Evolutionary conservation across 2,113 vertebrate species (phyloP), one percentile per base, ranked within the genome.

Genomic region (Leptosomus discolor): DNA sequence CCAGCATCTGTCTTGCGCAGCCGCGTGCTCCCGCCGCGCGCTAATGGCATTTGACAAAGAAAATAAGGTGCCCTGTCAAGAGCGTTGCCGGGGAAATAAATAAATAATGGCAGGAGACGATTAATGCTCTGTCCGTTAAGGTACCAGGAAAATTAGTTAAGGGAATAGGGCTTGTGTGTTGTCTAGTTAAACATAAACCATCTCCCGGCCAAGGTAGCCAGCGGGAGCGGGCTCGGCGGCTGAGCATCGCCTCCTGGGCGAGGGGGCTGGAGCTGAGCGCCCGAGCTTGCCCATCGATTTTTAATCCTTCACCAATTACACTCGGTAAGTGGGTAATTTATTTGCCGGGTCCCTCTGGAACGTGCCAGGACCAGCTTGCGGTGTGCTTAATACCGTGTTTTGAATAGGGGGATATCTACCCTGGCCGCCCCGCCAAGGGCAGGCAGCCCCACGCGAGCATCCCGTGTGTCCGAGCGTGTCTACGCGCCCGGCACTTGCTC

Each of bases 31-130:
- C 85, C 3, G 11, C 95, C 18, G 64, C 37, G 75, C 22, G 76
- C 95, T 97, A 94, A 97, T 97, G 96, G 97, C 95, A 91, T 94
- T 95, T 95, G 96, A 97, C 96, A 96, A 94, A 91, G 81, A 79
- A 92, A 97, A 97, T 94, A 82, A 97, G 97, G 96, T 92, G 89
- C 86, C 90, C 77, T 87, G 93, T 94, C 88, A 89, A 56, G 83
- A 95, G 77, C 24, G 15, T 64, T 91, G 95, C 75, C 2, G 2
- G 80, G 92, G 79, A 97, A 95, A 97, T 92, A 97, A 96, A 97
- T 91, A 97, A 95, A 95, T 94, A 97, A 96, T 26, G 71, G 88
- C 88, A 68, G 80, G 53, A 92, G 94, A 54, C 83, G 37, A 90
- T 76, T 75, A 85, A 90, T 56, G 94, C 80, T 80, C 78, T 12